A percentile compares a stretch with the other conserved stretches of the same genome.
phyloP scores from a whole-genome alignment of 2,888 invertebrate species.

The Tyria jacobaeae region DNA sequence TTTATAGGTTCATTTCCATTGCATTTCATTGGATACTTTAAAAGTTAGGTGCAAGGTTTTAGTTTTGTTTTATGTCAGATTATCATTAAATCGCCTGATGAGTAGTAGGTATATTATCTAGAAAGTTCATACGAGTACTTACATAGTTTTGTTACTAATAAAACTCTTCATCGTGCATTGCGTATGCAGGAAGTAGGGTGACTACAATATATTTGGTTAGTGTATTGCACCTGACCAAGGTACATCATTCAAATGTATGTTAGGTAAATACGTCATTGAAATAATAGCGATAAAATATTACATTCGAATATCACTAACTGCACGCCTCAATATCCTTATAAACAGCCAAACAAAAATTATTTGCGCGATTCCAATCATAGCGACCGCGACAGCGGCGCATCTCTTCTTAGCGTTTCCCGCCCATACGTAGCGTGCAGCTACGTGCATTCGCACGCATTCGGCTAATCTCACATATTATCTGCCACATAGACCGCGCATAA shows the following conservation, averaged over 20 bases:
- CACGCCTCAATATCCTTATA: conserved; percentile 6
- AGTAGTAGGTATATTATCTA: neutral
- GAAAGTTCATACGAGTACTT: neutral
- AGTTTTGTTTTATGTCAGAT: neutral
- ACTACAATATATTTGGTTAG: neutral
- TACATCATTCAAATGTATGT: neutral
- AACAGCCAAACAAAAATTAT: conserved; percentile 57
- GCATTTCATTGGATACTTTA: neutral
- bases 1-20: neutral
- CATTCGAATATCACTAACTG: neutral
- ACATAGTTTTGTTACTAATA: neutral
- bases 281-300: neutral
- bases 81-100: neutral
- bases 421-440: conserved; percentile 75
- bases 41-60: neutral
- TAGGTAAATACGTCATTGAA: neutral
- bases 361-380: conserved; percentile 62
- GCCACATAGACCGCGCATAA: conserved; percentile 77
- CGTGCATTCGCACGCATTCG: conserved; percentile 84
- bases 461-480: conserved; percentile 84
- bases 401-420: conserved; percentile 76
- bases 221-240: neutral
- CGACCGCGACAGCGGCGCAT: conserved; percentile 62
- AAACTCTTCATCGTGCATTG: neutral
- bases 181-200: neutral